Conservation (phyloP, 2,113 vertebrate genomes). For the Naja naja region DNA sequence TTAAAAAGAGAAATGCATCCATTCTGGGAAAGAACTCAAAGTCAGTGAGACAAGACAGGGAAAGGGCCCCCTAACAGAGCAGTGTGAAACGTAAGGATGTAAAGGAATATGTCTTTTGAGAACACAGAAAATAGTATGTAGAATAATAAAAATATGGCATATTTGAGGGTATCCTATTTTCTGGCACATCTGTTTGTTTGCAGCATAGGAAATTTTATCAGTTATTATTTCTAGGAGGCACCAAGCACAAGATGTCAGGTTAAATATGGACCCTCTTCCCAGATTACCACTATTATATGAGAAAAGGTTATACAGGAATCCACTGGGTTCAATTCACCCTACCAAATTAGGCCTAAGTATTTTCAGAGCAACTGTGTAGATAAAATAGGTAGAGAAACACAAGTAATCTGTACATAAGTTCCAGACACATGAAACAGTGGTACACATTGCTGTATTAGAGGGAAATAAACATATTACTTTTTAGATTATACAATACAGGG, state of each 20-base stretch:
- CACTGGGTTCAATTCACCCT: background rate
- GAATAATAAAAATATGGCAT: background rate
- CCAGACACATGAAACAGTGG: background rate
- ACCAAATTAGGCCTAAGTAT: background rate
- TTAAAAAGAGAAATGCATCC: background rate
- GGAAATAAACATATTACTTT: background rate
- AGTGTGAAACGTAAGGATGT: background rate
- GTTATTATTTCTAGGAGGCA: background rate
- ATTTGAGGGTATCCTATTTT: background rate
- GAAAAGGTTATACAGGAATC: background rate
- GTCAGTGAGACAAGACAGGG: background rate
- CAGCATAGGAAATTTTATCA: background rate
- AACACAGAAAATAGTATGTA: background rate
- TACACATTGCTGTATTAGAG: background rate
- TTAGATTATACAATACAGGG: background rate
- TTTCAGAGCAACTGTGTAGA: background rate
- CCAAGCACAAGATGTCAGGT: background rate
- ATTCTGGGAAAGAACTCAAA: background rate
- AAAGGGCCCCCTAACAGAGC: background rate
- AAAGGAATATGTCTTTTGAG: background rate
- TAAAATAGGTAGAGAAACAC: background rate
- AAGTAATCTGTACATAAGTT: background rate
- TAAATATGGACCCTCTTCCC: background rate
- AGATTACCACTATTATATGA: background rate
- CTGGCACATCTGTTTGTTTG: background rate